Conservation (phyloP, 2,797 vertebrate genomes). For the Sebastes hubbsi region DNA sequence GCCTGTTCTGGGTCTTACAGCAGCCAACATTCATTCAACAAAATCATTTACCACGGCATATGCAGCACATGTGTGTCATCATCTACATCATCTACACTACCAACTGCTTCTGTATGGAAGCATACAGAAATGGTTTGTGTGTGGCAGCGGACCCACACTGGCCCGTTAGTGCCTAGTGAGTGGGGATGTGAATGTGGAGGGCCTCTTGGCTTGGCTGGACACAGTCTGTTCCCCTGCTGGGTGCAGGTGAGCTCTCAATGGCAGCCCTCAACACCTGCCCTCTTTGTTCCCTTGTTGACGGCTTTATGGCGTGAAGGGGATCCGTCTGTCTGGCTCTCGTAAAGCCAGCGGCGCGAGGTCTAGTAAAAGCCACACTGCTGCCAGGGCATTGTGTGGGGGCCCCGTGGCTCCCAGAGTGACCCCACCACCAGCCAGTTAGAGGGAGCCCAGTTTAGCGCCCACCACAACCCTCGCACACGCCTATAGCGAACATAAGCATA, state of each 20-base stretch:
- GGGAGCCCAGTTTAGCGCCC: constrained; percentile 35
- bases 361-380: constrained; percentile 79
- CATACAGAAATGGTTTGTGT: constrained; percentile 41
- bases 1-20: constrained; percentile 43
- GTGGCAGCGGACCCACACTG: constrained; percentile 21
- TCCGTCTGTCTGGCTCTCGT: constrained; percentile 81
- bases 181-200: constrained; percentile 72
- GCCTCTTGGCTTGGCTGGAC: constrained; percentile 79
- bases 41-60: constrained; percentile 42
- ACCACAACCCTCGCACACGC: background rate
- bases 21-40: constrained; percentile 40
- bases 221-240: constrained; percentile 74
- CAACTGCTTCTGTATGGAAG: constrained; percentile 2
- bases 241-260: constrained; percentile 86
- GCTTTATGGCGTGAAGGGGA: constrained; percentile 82
- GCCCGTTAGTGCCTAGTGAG: constrained; percentile 61
- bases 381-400: constrained; percentile 76
- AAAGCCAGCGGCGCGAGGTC: constrained; percentile 78
- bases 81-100: constrained; percentile 11
- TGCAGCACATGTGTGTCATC: constrained; percentile 25
- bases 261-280: constrained; percentile 82
- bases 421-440: constrained; percentile 55
- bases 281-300: constrained; percentile 83
- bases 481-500: background rate
- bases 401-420: constrained; percentile 63